Evolutionary conservation across 2,797 vertebrate genomes (phyloP).

Genomic region (Pelodytes ibericus): DNA sequence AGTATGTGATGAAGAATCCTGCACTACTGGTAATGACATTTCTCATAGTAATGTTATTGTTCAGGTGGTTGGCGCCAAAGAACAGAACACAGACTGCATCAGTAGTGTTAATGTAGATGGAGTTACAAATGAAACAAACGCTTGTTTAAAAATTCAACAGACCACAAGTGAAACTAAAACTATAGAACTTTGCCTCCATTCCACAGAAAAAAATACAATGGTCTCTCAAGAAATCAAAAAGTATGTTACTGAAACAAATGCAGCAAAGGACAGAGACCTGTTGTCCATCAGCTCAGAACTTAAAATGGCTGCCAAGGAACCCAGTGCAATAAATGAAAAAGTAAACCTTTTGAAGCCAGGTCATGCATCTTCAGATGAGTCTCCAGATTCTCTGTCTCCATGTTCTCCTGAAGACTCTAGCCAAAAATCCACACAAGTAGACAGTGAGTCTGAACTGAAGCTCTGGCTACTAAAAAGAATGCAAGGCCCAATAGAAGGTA

Average conservation of each 20-base stretch:
- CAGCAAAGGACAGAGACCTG: constrained; percentile 70
- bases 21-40: constrained; percentile 21
- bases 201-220: constrained; percentile 63
- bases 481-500: constrained; percentile 95
- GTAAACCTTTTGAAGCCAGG: constrained; percentile 61
- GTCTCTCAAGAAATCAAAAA: constrained; percentile 63
- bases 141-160: constrained; percentile 63
- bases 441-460: constrained; percentile 87
- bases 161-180: constrained; percentile 75
- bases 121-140: constrained; percentile 48
- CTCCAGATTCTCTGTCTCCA: constrained; percentile 65
- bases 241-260: constrained; percentile 57
- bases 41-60: neutral
- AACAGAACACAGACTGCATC: constrained; percentile 5
- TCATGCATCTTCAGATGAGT: constrained; percentile 64
- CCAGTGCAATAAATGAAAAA: constrained; percentile 50
- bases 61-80: neutral
- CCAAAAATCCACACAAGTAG: constrained; percentile 70
- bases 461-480: constrained; percentile 92
- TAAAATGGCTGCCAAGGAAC: constrained; percentile 34
- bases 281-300: constrained; percentile 68
- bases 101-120: neutral
- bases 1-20: constrained; percentile 60
- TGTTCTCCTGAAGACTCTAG: constrained; percentile 67
- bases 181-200: constrained; percentile 77